These are phyloP conservation scores for Aphaenogaster ashmeadi DNA, from an alignment of 1,140 invertebrate species.

Conservation along the genomic window DNA sequence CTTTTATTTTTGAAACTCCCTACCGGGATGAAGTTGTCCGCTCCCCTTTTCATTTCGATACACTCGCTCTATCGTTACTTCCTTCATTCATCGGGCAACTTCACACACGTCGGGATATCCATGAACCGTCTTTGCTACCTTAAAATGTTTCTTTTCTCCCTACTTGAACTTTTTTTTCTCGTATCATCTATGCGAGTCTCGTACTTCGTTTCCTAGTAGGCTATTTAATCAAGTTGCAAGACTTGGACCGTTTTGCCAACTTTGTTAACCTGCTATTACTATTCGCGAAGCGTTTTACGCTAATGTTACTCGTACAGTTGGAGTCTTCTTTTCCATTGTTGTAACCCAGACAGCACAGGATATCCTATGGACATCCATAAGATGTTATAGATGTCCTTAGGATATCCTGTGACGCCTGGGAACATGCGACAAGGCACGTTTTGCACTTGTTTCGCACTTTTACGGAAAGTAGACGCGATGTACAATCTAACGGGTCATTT, in stretches of 20 bases:
- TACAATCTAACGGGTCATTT: neutral
- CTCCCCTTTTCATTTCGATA: neutral
- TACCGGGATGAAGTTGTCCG: neutral
- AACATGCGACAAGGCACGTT: neutral
- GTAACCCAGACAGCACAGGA: no score
- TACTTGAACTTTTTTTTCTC: no score
- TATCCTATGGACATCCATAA: no score
- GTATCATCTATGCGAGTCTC: neutral
- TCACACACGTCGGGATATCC: neutral
- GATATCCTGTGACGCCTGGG: no score
- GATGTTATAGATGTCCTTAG: no score
- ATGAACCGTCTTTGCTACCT: neutral
- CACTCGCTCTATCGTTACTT: neutral
- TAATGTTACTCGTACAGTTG: neutral
- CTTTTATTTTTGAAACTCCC: constrained; percentile 20
- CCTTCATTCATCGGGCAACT: neutral
- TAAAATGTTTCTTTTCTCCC: neutral
- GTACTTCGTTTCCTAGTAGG: neutral
- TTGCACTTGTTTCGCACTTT: constrained; percentile 6
- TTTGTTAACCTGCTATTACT: neutral
- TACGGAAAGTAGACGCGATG: neutral
- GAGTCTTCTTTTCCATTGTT: neutral
- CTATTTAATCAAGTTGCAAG: neutral
- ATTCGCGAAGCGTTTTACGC: neutral
- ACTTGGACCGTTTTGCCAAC: neutral